These are phyloP conservation scores for Toxonevra muliebris DNA, from an alignment of 2,888 invertebrate species.

Conservation along the genomic window DNA sequence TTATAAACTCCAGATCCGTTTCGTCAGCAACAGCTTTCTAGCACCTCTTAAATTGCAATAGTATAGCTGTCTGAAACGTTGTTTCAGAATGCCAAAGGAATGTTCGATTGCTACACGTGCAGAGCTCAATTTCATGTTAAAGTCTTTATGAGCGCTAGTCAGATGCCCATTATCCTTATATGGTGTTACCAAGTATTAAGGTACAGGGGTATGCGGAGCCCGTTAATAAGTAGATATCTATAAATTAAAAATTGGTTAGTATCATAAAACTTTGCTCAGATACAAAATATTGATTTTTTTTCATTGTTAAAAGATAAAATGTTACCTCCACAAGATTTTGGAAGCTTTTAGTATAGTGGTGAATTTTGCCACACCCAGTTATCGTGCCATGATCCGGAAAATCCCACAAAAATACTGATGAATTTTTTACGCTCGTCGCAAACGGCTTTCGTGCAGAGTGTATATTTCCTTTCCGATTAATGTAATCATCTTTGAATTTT, in stretches of 20 bases:
- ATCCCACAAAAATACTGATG: too few species aligned
- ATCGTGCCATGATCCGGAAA: too few species aligned
- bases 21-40: slow-evolving; percentile 24
- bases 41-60: too few species aligned
- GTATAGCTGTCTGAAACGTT: too few species aligned
- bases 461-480: background rate
- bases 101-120: too few species aligned
- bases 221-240: slow-evolving; percentile 28
- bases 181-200: too few species aligned
- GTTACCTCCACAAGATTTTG: slow-evolving; percentile 2
- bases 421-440: too few species aligned
- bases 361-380: background rate
- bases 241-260: slow-evolving; percentile 12
- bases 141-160: slow-evolving; percentile 27
- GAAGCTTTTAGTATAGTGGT: background rate
- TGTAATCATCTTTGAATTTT: too few species aligned
- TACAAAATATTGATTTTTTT: background rate
- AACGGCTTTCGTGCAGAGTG: slow-evolving; percentile 3
- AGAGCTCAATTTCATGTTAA: slow-evolving; percentile 27
- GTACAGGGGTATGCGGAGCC: slow-evolving; percentile 34
- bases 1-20: slow-evolving; percentile 16
- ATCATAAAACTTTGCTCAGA: too few species aligned
- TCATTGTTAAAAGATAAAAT: background rate
- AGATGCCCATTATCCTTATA: too few species aligned
- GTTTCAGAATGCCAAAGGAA: too few species aligned